Percentiles rank a stretch among this genome's conserved stretches.
Evolutionary conservation across 2,888 invertebrate species (phyloP).

Genomic region (Chirona hameri): DNA sequence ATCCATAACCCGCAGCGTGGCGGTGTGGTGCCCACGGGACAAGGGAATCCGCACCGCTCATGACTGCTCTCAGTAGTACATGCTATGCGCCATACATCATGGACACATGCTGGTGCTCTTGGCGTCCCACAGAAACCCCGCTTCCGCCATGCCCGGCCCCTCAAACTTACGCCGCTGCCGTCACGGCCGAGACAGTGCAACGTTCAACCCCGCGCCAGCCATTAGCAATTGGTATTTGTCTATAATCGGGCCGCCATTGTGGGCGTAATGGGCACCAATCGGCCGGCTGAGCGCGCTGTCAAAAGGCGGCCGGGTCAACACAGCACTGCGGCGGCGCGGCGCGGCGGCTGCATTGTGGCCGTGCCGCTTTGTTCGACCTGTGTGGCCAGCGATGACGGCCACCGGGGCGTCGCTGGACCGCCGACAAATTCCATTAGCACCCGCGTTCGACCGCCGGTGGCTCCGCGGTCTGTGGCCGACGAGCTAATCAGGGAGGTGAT

Average conservation of each 20-base stretch:
- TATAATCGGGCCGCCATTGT: not conserved
- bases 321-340: too few relatives aligned
- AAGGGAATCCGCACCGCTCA: too few relatives aligned
- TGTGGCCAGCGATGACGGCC: not conserved
- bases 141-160: too few relatives aligned
- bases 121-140: too few relatives aligned
- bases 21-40: too few relatives aligned
- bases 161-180: too few relatives aligned
- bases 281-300: not conserved
- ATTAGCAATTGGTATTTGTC: conserved; percentile 12
- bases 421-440: not conserved
- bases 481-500: too few relatives aligned
- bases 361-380: not conserved
- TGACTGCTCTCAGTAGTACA: too few relatives aligned
- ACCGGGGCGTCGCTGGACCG: not conserved
- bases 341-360: not conserved
- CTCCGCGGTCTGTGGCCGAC: not conserved
- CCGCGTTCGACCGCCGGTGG: not conserved
- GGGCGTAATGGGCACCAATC: not conserved
- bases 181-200: too few relatives aligned
- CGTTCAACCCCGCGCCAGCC: not conserved
- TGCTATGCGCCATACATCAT: too few relatives aligned
- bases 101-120: too few relatives aligned
- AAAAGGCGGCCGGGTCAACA: not conserved
- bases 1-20: too few relatives aligned